A percentile compares a stretch with the other conserved stretches of the same genome.
Conservation (phyloP, 2,888 invertebrate genomes). For the Odiellus spinosus region DNA sequence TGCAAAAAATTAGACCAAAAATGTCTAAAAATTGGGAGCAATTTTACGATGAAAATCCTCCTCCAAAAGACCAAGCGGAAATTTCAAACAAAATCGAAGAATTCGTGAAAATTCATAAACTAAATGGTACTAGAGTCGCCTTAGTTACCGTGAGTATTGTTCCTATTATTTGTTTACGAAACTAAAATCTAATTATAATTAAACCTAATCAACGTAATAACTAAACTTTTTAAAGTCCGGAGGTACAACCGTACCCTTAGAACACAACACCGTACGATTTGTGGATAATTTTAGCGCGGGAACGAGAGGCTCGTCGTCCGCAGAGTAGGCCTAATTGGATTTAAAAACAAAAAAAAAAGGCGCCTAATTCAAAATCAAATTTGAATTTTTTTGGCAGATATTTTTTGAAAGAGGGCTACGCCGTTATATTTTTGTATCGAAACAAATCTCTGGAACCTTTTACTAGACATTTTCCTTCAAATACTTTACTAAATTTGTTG, state of each 20-base stretch:
- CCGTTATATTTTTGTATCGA: slow-evolving; percentile 85
- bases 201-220: not conserved
- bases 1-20: too few species aligned
- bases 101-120: too few species aligned
- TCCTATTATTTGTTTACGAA: too few species aligned
- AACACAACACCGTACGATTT: slow-evolving; percentile 91
- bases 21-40: slow-evolving; percentile 7
- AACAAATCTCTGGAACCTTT: slow-evolving; percentile 80
- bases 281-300: slow-evolving; percentile 99
- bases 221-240: slow-evolving; percentile 74
- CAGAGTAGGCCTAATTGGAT: slow-evolving; percentile 44
- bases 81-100: too few species aligned
- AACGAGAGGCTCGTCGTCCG: slow-evolving; percentile 79
- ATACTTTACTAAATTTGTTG: slow-evolving; percentile 43
- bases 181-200: not conserved
- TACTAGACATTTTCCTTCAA: slow-evolving; percentile 64
- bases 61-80: slow-evolving; percentile 2
- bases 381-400: slow-evolving; percentile 41
- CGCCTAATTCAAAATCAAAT: too few species aligned
- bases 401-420: slow-evolving; percentile 62
- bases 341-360: not conserved
- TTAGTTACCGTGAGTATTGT: too few species aligned
- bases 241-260: slow-evolving; percentile 89
- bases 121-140: too few species aligned
- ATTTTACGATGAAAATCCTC: slow-evolving; percentile 15